phyloP scores from a whole-genome alignment of 2,888 invertebrate species.

The Polymixis lichenea region DNA sequence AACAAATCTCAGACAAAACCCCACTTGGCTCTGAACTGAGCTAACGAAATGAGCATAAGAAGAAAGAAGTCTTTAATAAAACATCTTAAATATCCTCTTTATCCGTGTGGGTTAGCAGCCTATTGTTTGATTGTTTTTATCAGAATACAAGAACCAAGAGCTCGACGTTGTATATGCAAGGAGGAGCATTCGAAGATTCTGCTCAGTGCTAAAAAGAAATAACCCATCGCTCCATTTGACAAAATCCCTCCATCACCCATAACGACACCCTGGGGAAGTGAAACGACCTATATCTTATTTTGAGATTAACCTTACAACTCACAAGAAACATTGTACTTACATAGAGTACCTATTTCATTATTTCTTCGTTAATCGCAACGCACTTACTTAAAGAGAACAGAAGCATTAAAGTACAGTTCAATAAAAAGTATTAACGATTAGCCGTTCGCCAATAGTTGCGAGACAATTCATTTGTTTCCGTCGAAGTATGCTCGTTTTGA shows the following conservation, averaged over 20 bases:
- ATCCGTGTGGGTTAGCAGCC: conserved; percentile 12
- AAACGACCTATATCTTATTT: conserved; percentile 24
- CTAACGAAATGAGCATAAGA: conserved; percentile 37
- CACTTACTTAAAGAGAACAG: conserved; percentile 12
- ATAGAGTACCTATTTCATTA: conserved; percentile 14
- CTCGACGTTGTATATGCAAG: neutral
- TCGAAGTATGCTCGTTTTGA: conserved; percentile 58
- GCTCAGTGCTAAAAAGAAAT: conserved; percentile 18
- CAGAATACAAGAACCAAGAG: neutral
- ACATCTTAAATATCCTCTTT: conserved; percentile 59
- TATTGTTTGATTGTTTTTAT: conserved; percentile 29
- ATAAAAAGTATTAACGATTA: conserved; percentile 76
- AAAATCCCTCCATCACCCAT: conserved; percentile 37
- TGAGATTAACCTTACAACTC: conserved; percentile 21
- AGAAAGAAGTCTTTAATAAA: conserved; percentile 45
- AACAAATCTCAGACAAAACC: conserved; percentile 72
- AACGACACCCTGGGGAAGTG: conserved; percentile 38
- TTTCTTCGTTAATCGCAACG: conserved; percentile 17
- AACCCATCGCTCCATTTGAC: conserved; percentile 24
- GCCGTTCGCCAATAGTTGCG: conserved; percentile 73
- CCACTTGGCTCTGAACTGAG: conserved; percentile 30
- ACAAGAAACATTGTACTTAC: conserved; percentile 19
- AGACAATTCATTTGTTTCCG: conserved; percentile 77
- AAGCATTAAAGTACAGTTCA: conserved; percentile 49
- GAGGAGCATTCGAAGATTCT: conserved; percentile 6